A percentile compares a stretch with the other conserved stretches of the same genome.
phyloP scores from a whole-genome alignment of 2,113 vertebrate genomes.

The Eleginops maclovinus region DNA sequence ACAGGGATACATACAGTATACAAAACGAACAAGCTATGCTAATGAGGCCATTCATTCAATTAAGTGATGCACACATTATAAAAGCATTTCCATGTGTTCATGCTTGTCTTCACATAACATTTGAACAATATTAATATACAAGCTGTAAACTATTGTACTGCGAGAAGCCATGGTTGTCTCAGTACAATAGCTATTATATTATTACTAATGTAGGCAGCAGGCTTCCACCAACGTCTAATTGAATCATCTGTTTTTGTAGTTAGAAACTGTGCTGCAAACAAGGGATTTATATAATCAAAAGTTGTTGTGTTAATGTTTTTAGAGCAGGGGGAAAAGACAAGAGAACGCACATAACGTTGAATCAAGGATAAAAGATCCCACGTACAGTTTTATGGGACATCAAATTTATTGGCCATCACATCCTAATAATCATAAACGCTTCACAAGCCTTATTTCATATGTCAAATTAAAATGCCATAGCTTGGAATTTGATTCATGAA shows the following conservation, averaged over 20 bases:
- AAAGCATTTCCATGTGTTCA: constrained; percentile 27
- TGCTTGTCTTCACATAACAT: constrained; percentile 18
- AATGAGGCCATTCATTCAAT: constrained; percentile 60
- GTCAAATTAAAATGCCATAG: background rate
- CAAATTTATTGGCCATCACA: constrained; percentile 5
- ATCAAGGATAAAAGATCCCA: background rate
- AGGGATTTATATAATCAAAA: constrained; percentile 7
- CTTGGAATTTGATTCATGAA: constrained; percentile 3
- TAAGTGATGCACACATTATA: constrained; percentile 23
- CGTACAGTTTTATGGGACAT: constrained; percentile 8
- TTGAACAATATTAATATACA: constrained; percentile 15
- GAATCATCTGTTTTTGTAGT: constrained; percentile 33
- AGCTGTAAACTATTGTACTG: constrained; percentile 20
- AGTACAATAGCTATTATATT: constrained; percentile 10
- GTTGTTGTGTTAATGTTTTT: constrained; percentile 14
- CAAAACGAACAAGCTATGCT: constrained; percentile 34
- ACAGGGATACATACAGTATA: constrained; percentile 10
- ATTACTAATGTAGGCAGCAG: constrained; percentile 50
- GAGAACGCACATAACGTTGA: background rate
- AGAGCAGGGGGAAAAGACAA: constrained; percentile 1
- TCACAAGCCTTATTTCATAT: background rate
- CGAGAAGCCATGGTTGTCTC: constrained; percentile 10
- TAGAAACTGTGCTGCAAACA: background rate
- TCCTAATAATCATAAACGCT: constrained; percentile 11
- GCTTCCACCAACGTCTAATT: constrained; percentile 37